phyloP scores from a whole-genome alignment of 1,140 invertebrate species.

The Papilio glaucus region DNA sequence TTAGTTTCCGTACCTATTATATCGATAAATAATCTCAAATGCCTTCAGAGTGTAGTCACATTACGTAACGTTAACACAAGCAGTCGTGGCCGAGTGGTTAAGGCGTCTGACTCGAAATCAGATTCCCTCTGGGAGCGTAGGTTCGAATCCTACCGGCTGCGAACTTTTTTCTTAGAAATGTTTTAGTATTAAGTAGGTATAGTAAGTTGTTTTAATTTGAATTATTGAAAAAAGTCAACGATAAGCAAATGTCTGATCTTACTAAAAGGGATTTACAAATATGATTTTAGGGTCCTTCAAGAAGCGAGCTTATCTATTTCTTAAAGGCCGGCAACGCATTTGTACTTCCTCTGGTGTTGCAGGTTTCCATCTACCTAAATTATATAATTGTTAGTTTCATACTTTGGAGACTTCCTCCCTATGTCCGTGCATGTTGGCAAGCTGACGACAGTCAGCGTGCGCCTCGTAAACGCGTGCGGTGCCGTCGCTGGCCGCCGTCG shows the following conservation, averaged over 20 bases:
- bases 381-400: neutral
- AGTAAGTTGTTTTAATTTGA: neutral
- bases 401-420: conserved; percentile 91
- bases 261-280: neutral
- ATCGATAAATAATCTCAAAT: neutral
- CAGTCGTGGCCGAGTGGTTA: conserved; percentile 38
- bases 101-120: conserved; percentile 39
- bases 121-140: conserved; percentile 38
- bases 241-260: neutral
- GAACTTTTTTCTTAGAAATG: neutral
- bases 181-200: too few relatives aligned
- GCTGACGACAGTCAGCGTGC: conserved; percentile 83
- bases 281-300: too few relatives aligned
- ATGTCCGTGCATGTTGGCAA: conserved; percentile 88
- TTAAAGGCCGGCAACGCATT: too few relatives aligned
- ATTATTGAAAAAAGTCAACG: neutral
- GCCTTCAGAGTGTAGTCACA: neutral
- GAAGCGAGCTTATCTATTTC: too few relatives aligned
- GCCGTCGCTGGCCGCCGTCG: conserved; percentile 89
- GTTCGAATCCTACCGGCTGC: conserved; percentile 39
- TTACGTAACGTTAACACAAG: neutral
- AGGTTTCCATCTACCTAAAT: too few relatives aligned
- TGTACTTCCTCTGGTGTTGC: too few relatives aligned
- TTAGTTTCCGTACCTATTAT: neutral
- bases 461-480: conserved; percentile 89